Evolutionary conservation across 2,797 vertebrate genomes (phyloP).

Genomic region (Microcaecilia unicolor): DNA sequence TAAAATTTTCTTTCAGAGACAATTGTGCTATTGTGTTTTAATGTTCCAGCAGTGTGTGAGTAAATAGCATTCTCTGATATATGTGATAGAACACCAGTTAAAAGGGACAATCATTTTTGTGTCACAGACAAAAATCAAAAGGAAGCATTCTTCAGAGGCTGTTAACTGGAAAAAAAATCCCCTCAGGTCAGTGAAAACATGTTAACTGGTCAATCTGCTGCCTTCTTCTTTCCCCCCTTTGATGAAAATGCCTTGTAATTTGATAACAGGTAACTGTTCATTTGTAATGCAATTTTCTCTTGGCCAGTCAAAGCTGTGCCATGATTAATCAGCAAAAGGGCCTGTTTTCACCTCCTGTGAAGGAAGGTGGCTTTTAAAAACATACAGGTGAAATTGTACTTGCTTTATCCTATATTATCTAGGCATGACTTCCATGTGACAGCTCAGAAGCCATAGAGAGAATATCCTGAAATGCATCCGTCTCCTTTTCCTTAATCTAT

Average conservation of each 20-base stretch:
- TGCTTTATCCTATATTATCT: not conserved
- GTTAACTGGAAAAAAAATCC: slow-evolving; percentile 43
- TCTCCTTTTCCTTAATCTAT: too few species aligned
- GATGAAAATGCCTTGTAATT: slow-evolving; percentile 50
- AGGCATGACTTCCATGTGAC: too few species aligned
- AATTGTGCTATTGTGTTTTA: slow-evolving; percentile 60
- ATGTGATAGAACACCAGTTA: slow-evolving; percentile 44
- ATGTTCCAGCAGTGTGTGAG: slow-evolving; percentile 44
- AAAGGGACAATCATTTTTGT: slow-evolving; percentile 56
- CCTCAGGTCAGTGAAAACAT: slow-evolving; percentile 37
- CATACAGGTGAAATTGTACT: not conserved
- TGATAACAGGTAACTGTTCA: slow-evolving; percentile 39
- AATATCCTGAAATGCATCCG: too few species aligned
- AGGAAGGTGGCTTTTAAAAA: not conserved
- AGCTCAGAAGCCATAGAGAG: too few species aligned
- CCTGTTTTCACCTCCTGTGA: slow-evolving; percentile 18
- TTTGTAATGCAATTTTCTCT: slow-evolving; percentile 37
- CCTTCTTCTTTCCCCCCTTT: slow-evolving; percentile 39
- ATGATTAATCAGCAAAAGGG: slow-evolving; percentile 32
- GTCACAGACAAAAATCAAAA: slow-evolving; percentile 55
- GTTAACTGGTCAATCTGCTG: slow-evolving; percentile 37
- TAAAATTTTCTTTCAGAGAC: slow-evolving; percentile 50
- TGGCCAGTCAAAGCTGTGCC: slow-evolving; percentile 26
- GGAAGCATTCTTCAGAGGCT: slow-evolving; percentile 51
- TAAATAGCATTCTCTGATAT: slow-evolving; percentile 61